Percentiles rank a stretch among this genome's conserved stretches.
Evolutionary conservation across 2,113 vertebrate species (phyloP).

Genomic region (Campylomormyrus numenius): DNA sequence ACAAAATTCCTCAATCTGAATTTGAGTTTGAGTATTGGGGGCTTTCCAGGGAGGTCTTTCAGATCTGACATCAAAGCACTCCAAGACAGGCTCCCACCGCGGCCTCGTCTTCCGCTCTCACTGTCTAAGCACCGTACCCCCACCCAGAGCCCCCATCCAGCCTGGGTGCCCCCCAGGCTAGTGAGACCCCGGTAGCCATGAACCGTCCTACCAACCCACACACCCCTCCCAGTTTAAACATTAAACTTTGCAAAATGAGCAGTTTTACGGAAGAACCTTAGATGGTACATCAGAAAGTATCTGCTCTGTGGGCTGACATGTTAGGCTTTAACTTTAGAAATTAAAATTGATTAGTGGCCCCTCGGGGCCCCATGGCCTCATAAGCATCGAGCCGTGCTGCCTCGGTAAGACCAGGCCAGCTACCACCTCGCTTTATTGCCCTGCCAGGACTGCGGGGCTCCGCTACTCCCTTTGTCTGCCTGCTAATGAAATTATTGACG

Average conservation of each 20-base stretch:
- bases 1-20: neutral
- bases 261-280: slow-evolving; percentile 17
- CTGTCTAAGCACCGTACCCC: neutral
- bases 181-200: neutral
- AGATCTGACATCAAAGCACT: neutral
- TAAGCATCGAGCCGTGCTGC: neutral
- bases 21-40: neutral
- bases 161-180: neutral
- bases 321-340: slow-evolving; percentile 36
- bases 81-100: neutral
- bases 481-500: slow-evolving; percentile 40
- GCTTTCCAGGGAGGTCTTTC: neutral
- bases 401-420: neutral
- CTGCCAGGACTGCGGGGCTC: slow-evolving; percentile 22
- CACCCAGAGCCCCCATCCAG: neutral
- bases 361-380: neutral
- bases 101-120: neutral
- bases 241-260: slow-evolving; percentile 18
- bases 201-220: neutral
- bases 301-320: slow-evolving; percentile 24
- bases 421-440: slow-evolving; percentile 30
- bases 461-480: slow-evolving; percentile 22
- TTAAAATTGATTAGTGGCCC: slow-evolving; percentile 31
- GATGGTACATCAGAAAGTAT: slow-evolving; percentile 6
- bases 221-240: neutral